These are phyloP conservation scores for Theonella swinhoei DNA, from an alignment of 37 sponge, comb jelly and placozoan genomes.

Conservation along the genomic window DNA sequence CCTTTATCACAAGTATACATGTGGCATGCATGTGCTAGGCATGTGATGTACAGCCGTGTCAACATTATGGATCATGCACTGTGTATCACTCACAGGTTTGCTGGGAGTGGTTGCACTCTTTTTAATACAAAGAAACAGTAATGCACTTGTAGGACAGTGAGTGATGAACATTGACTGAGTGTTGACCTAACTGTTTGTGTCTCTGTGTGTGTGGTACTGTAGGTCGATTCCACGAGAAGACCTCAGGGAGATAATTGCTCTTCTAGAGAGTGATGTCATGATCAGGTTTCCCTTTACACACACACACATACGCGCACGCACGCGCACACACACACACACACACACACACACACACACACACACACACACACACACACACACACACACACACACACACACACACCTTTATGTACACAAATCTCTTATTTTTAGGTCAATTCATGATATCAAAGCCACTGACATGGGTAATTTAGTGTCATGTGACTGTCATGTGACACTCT, in stretches of 20 bases:
- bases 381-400: too few species aligned
- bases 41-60: too few species aligned
- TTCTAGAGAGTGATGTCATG: conserved; percentile 80
- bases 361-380: too few species aligned
- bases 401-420: neutral
- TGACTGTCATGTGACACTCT: neutral
- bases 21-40: too few species aligned
- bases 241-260: conserved; percentile 69
- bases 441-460: conserved; percentile 96
- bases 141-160: conserved; percentile 94
- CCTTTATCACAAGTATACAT: too few species aligned
- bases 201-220: neutral
- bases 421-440: conserved; percentile 80
- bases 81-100: conserved; percentile 71
- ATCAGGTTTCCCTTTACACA: conserved; percentile 47
- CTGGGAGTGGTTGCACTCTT: conserved; percentile 94
- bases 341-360: too few species aligned
- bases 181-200: too few species aligned
- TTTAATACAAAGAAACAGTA: conserved; percentile 93
- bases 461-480: conserved; percentile 58
- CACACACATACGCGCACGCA: too few species aligned
- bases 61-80: too few species aligned
- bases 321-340: too few species aligned
- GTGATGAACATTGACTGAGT: neutral
- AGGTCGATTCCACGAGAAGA: conserved; percentile 79